phyloP scores from a whole-genome alignment of 2,797 vertebrate genomes.

The Syngnathus acus region DNA sequence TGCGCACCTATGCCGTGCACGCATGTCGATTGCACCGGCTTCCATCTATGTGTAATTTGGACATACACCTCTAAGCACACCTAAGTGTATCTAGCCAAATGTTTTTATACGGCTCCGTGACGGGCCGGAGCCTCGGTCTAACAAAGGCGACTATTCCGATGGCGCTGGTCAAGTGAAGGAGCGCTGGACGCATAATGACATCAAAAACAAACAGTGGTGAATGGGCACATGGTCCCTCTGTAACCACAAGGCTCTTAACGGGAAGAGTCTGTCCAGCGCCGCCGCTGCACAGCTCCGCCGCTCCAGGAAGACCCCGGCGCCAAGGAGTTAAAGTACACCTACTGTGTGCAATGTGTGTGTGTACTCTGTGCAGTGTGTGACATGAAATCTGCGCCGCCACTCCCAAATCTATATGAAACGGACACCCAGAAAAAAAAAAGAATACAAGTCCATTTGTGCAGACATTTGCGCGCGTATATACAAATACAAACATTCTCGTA shows the following conservation, averaged over 20 bases:
- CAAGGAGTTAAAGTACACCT: constrained; percentile 65
- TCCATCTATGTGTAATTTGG: constrained; percentile 42
- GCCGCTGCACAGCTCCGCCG: constrained; percentile 36
- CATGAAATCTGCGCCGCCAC: constrained; percentile 1
- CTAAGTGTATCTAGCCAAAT: constrained; percentile 63
- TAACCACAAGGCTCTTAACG: constrained; percentile 66
- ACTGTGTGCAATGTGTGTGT: constrained; percentile 29
- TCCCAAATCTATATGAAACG: constrained; percentile 21
- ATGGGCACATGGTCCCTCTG: constrained; percentile 69
- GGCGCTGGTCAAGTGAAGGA: constrained; percentile 57
- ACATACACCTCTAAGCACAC: constrained; percentile 51
- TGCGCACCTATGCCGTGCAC: constrained; percentile 18
- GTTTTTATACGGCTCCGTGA: constrained; percentile 64
- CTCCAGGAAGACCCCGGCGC: constrained; percentile 68
- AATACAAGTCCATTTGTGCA: not conserved
- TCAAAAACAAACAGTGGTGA: constrained; percentile 74
- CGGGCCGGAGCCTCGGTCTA: constrained; percentile 47
- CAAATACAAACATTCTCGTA: constrained; percentile 16
- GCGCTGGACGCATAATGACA: constrained; percentile 71
- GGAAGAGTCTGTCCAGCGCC: constrained; percentile 65
- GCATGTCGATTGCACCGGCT: constrained; percentile 22
- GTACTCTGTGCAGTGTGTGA: constrained; percentile 16
- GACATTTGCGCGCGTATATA: constrained; percentile 11
- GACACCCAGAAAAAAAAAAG: constrained; percentile 3
- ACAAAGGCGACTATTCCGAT: constrained; percentile 68